Evolutionary conservation across 1,140 invertebrate genomes (phyloP).

Genomic region (Caenorhabditis latens): DNA sequence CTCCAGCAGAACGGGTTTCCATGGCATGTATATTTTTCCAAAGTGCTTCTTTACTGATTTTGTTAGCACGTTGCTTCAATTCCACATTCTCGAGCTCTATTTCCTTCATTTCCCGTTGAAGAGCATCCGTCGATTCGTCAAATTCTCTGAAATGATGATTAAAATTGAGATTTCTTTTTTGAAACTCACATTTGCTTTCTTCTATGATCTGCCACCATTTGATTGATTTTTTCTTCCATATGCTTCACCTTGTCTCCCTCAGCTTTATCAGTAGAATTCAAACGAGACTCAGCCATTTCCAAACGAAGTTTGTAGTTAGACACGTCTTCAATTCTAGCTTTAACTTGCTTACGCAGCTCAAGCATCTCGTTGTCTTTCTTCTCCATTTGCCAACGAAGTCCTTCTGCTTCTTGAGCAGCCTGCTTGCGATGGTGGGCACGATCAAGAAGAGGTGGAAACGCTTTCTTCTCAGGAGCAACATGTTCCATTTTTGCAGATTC

Average conservation of each 20-base stretch:
- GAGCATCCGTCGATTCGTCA: conserved; percentile 49
- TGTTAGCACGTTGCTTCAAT: conserved; percentile 58
- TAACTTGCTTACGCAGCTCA: conserved; percentile 66
- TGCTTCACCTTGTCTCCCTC: conserved; percentile 48
- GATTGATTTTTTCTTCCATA: conserved; percentile 55
- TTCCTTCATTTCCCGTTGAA: conserved; percentile 50
- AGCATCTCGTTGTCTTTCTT: conserved; percentile 76
- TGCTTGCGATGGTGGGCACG: conserved; percentile 73
- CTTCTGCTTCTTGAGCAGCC: conserved; percentile 75
- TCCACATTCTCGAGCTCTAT: conserved; percentile 56
- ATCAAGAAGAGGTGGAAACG: conserved; percentile 70
- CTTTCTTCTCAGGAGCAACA: conserved; percentile 25
- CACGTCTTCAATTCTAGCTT: conserved; percentile 59
- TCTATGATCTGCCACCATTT: conserved; percentile 50
- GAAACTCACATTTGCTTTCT: conserved; percentile 61
- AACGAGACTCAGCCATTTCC: conserved; percentile 40
- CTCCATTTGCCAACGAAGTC: conserved; percentile 75
- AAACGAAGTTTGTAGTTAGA: conserved; percentile 58
- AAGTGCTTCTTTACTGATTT: conserved; percentile 60
- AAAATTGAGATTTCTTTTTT: not conserved
- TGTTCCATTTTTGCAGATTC: conserved; percentile 37
- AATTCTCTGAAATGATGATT: conserved; percentile 54
- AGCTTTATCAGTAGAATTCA: conserved; percentile 51
- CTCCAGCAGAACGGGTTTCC: conserved; percentile 28
- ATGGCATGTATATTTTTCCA: conserved; percentile 21